Base-by-base conservation (phyloP, 2,113 vertebrate species). In the Amphilophus citrinellus region DNA sequence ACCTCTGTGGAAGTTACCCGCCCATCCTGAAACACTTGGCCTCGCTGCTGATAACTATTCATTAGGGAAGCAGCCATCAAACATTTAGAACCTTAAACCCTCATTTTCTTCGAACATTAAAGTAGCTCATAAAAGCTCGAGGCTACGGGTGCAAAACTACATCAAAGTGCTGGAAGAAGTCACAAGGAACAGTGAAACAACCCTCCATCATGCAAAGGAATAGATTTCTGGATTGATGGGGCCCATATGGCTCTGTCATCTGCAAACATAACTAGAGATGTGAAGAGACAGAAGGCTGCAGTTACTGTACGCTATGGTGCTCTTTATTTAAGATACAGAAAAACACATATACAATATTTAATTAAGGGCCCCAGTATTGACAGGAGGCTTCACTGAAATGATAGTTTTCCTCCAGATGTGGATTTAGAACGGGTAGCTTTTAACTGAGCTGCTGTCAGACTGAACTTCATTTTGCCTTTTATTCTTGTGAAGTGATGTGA, bases 221-320 rank as follows among this genome's bases (percentile, higher is more conserved):
- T 2, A 56, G 9, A 9, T 9, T 63, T 61, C 2, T 77, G 73
- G 80, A 88, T 62, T 88, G 86, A 93, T 79, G 66, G 77, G 42
- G 32, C 84, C 88, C 93, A 92, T 92, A 93, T 93, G 95, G 93
- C 75, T 37, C 77, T 9, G 68, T 87, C 84, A 86, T 88, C 83
- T 80, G 84, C 78, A 91, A 82, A 68, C 82, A 60, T 73, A 59
- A 80, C 59, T 10, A 60, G 24, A 77, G 63, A 80, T 50, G 73
- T 39, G 24, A 60, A 42, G 47, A 80, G 62, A 60, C 42, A 76
- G 61, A 79, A 27, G 76, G 77, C 65, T 57, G 71, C 65, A 59
- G 76, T 30, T 57, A 76, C 62, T 58, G 2, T 37, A 30, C 80
- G 53, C 61, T 27, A 32, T 53, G 88, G 14, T 18, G 76, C 80